Conservation (phyloP, 2,113 vertebrate species). For the Tiliqua scincoides region DNA sequence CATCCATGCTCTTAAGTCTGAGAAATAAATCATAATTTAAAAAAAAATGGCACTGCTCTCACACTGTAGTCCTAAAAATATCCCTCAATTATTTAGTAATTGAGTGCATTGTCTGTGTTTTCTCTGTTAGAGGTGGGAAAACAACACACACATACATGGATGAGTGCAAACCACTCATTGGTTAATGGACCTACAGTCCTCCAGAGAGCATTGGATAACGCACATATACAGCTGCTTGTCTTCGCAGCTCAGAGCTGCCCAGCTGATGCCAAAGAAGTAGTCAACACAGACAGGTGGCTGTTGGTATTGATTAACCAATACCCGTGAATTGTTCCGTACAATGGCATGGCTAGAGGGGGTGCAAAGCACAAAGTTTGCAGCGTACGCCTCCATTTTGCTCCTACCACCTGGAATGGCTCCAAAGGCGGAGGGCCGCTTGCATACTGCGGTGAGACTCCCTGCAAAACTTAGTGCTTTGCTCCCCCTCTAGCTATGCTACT, state of each 20-base stretch:
- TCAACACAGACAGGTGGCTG: not conserved
- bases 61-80: constrained; percentile 8
- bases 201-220: not conserved
- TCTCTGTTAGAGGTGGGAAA: constrained; percentile 17
- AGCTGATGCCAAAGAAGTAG: not conserved
- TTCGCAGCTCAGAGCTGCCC: constrained; percentile 20
- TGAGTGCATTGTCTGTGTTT: not conserved
- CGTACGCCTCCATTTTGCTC: no score
- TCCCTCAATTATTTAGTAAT: not conserved
- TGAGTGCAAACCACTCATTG: not conserved
- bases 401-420: no score
- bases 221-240: constrained; percentile 18
- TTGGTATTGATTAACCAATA: constrained; percentile 12
- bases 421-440: no score
- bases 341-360: no score
- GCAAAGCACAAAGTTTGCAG: no score
- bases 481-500: no score
- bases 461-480: no score
- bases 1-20: not conserved
- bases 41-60: constrained; percentile 7
- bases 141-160: not conserved
- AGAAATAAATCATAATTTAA: not conserved
- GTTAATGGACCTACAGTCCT: not conserved
- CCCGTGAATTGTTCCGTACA: not conserved
- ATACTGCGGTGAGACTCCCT: no score